Evolutionary conservation across 2,888 invertebrate species (phyloP), one percentile per base, ranked within the genome.

Genomic region (Napeogenes inachia): DNA sequence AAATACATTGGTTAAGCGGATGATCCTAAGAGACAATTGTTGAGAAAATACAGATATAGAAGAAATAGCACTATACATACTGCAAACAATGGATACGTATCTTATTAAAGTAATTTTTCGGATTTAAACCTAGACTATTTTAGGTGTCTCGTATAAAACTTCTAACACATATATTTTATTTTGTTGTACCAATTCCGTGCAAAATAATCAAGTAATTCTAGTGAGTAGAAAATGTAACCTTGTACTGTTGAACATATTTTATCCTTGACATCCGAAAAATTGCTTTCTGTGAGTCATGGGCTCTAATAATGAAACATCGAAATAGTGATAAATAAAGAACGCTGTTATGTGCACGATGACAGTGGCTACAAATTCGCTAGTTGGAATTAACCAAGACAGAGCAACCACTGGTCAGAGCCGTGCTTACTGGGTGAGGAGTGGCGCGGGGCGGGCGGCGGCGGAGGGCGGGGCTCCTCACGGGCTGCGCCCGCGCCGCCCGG

Each of bases 401-500:
- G 85, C 80, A 81, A 79, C 81, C 79, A 84, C 81, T 76, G 76
- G 70, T 68, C 73, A 78, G 75, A 72, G 77, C 75, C 86, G 90
- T 88, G 87, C 85, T 90, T 89, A 89, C 89, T 91, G 76, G 89
- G 85, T 77, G 87, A 82, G 85, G 86, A 87, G 79, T 88, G 86
- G 83, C 88, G 87, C 69, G 89, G 85, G 73, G 85, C 81, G 76
- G 87, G 87, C 73, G 87, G 87, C 75, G 87, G 88, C 65, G 89
- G 88, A 73, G 87, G 87, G 64, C 86, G 84, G 58, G 82, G 75
- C 70, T 85, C 86, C 75, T 91, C 89, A 61, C 87, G 84, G 67
- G 86, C 84, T 73, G 82, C 82, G 78, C 85, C 86, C 82, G 85
- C 85, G 83, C 92, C 91, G 83, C 95, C 95, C 73, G 95, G 95